Evolutionary conservation across 1,140 invertebrate species (phyloP), one percentile per base, ranked within the genome.

Genomic region (Hestina assimilis): DNA sequence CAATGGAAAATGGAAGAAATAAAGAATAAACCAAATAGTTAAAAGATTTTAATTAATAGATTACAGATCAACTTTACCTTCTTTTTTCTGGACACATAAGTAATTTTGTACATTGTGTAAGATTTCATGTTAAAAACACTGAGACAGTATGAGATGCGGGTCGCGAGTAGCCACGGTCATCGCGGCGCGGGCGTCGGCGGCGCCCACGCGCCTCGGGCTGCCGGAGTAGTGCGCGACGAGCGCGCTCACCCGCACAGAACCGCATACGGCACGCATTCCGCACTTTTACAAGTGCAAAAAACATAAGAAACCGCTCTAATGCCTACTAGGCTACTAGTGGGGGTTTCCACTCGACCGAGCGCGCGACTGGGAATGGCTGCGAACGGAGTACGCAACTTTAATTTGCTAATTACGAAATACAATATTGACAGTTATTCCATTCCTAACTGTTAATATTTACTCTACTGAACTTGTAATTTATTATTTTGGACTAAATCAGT

Each of bases 81-180:
- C 58, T 79, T 77, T 52, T 76, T 85, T 59, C 70, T 72, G 45
- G 80, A 54, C 53, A 87, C 83, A 65, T 87, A 87, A 19, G 84
- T 86, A 56, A 87, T 87, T 78, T 86, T 87, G 59, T 79, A 85
- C 82, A 84, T 87, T 28, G 81, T 72, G 59, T 78, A 77, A 54
- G 75, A 79, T 77, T 75, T 84, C 84, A 87, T 87, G 45, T 55
- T 73, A 33, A 33, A 33, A 33, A 14, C 31, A 33, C 12, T 5
- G 31, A 33, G 31, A 33, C 31, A 33, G 31, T 15, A 7, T 6
- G 31, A 33, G 11, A 14, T 21, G 17, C 31, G 21, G 28, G 35
- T 23, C 19, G 29, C 50, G 28, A 17, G 43, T 42, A 23, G 15
- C 21, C 52, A 29, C 29, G 47, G 33, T 52, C 52, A 63, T 53